A percentile compares a stretch with the other conserved stretches of the same genome.
These are phyloP conservation scores for Glyptemys insculpta DNA, from an alignment of 2,797 vertebrate species.

Conservation along the genomic window DNA sequence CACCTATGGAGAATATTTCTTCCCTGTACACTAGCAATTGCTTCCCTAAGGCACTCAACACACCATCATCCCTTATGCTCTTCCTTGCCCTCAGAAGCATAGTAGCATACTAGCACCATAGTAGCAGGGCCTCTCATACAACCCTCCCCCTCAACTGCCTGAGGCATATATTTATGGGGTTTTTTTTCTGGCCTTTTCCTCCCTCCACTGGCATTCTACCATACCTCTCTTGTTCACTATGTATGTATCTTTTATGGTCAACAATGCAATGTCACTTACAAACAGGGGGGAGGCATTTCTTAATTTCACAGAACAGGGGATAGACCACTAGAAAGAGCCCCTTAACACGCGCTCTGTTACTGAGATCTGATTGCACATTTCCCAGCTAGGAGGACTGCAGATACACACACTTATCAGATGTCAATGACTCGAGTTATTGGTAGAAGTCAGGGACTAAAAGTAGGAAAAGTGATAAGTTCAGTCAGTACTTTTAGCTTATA, in stretches of 20 bases:
- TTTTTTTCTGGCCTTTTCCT: not conserved
- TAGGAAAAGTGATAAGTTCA: not conserved
- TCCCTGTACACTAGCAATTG: not conserved
- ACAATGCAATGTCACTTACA: not conserved
- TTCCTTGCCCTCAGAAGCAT: not conserved
- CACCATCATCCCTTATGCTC: not conserved
- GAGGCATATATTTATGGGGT: not conserved
- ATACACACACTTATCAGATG: not conserved
- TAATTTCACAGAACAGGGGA: not conserved
- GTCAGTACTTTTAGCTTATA: not conserved
- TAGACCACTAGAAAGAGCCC: fast-evolving
- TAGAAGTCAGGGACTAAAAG: not conserved
- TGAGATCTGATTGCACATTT: not conserved
- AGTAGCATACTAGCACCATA: no score
- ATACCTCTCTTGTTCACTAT: no score
- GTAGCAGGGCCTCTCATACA: not conserved
- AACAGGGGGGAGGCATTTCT: not conserved
- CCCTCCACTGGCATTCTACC: not conserved
- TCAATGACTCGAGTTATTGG: not conserved
- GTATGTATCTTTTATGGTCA: not conserved
- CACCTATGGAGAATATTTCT: not conserved
- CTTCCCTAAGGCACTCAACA: not conserved
- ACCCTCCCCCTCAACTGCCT: not conserved
- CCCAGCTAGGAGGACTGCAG: not conserved
- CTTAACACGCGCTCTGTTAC: not conserved